Base-by-base conservation (phyloP, 2,113 vertebrate species). In the Semnopithecus entellus region DNA sequence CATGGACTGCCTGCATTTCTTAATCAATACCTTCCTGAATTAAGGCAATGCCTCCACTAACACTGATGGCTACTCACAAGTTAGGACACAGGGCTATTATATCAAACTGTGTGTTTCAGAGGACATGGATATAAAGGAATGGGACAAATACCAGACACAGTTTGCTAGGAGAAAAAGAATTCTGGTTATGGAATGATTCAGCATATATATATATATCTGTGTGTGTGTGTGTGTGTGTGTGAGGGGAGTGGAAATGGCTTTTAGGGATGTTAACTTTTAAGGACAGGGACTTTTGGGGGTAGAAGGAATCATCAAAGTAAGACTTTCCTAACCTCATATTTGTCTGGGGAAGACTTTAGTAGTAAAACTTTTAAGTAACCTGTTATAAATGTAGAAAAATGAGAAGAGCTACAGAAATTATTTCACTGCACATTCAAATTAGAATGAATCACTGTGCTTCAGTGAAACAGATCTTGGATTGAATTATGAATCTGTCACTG, bases 401-500 rank as follows among this genome's bases (percentile, higher is more conserved):
- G 6, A 55, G 64, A 90, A 94, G n/a, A 89, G 6, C 75, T 45
- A 73, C 30, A 75, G 52, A 78, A 95, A 78, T 66, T 40, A 76
- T 81, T 94, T 90, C 89, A 55, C 50, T 48, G 23, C 32, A 76
- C 17, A 84, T 18, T 43, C 89, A 94, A 81, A 87, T 95, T 64
- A 97, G 45, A 91, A 96, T 61, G 72, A 86, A 72, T 38, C 25
- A 27, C 30, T 61, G 35, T 61, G 27, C 55, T 43, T 80, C 32
- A 79, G n/a, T 70, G 73, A 83, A 86, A 75, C 16, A 40, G 64
- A 45, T 73, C 68, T 89, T 68, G 38, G 38, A 59, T 38, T 50
- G 75, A 96, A 93, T 96, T 52, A 76, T 70, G 55, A 93, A 72
- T 95, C 92, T 92, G 32, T 73, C 88, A 87, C 55, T 87, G 94